Evolutionary conservation across 2,888 invertebrate species (phyloP), one percentile per base, ranked within the genome.

Genomic region (Eledona agricola): DNA sequence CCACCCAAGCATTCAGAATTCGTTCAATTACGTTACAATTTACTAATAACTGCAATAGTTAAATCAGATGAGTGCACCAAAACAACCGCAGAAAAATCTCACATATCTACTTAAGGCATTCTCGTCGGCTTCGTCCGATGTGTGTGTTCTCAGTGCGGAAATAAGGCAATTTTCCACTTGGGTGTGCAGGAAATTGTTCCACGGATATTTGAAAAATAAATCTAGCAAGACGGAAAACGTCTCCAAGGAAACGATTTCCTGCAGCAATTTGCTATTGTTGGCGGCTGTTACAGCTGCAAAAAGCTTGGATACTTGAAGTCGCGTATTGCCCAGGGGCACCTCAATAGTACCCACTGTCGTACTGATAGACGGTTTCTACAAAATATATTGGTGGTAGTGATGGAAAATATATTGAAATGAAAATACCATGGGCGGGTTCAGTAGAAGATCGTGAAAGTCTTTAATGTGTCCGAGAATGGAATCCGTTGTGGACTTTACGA

Each of bases 171-270:
- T 84, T 75, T 88, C 87, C 63, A 93, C 89, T 79, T 93, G 91
- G 62, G 89, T 89, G 78, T 97, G 96, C 73, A 97, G 83, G 80
- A 97, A 96, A 81, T 95, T 96, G 81, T 97, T 96, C 89, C 93
- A 89, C 60, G 87, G 84, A 80, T 90, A 93, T 75, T 84, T 82
- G 80, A 95, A 93, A 82, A 94, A 90, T 77, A 96, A 82, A 76
- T 93, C 89, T 83, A 95, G 78, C 68, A 89, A 79, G 67, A 83
- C 78, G 63, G 78, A 78, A 67, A 84, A 81, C 23, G 84, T 85
- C 58, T 83, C 83, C 42, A 73, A 57, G 4, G 58, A 55, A 47
- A 76, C 78, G 71, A 83, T 80, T 76, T 88, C 87, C 70, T 82
- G 79, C 72, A 87, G 82, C 65, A 95, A 82, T 67, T 85, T 83